Evolutionary conservation across 2,888 invertebrate species (phyloP).

Genomic region (Macroteleia sp.): DNA sequence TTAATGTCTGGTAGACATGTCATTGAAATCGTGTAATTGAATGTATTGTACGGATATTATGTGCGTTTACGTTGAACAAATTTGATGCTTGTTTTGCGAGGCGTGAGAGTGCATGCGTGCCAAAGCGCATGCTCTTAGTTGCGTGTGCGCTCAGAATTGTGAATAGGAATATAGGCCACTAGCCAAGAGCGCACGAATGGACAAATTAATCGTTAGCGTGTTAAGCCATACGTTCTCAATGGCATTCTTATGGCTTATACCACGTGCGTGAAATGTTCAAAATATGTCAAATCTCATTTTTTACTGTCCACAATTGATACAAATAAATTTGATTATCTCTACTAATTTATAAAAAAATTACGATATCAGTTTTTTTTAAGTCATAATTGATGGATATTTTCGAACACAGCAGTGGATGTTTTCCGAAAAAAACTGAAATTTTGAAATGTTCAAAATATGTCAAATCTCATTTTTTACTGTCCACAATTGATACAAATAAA

Average conservation of each 20-base stretch:
- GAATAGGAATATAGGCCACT: conserved; percentile 63
- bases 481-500: no score
- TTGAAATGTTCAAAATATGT: no score
- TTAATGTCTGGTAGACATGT: conserved; percentile 35
- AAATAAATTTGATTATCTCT: no score
- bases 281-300: no score
- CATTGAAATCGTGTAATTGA: conserved; percentile 52
- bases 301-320: no score
- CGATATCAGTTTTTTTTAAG: no score
- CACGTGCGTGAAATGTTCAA: no score
- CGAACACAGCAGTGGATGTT: no score
- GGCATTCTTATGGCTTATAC: conserved; percentile 43
- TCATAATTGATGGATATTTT: no score
- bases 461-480: no score
- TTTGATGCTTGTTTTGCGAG: conserved; percentile 50
- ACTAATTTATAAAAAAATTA: no score
- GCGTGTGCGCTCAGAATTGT: conserved; percentile 43
- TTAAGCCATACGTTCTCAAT: conserved; percentile 40
- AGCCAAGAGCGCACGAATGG: conserved; percentile 58
- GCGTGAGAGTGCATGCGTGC: conserved; percentile 57
- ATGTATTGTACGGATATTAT: conserved; percentile 42
- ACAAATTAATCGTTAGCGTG: conserved; percentile 64
- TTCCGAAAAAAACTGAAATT: no score
- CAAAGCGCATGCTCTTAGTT: conserved; percentile 48
- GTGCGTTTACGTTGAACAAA: conserved; percentile 39